A percentile compares a stretch with the other conserved stretches of the same genome.
Conservation (phyloP, 2,797 vertebrate genomes). For the Cetoscarus ocellatus region DNA sequence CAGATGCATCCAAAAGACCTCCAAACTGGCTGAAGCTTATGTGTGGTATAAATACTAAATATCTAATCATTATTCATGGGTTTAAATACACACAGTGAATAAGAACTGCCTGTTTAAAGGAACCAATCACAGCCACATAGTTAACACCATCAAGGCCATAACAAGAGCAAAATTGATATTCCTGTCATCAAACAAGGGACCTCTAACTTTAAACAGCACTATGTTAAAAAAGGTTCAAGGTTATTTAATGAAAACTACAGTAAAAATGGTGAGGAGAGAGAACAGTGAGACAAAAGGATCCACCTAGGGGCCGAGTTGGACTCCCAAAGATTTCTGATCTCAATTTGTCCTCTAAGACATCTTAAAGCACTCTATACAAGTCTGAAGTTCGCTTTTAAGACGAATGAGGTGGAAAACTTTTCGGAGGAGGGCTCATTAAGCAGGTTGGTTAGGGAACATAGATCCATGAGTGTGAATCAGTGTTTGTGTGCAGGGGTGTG, state of each 20-base stretch:
- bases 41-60: not conserved
- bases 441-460: constrained; percentile 12
- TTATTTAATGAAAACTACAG: constrained; percentile 14
- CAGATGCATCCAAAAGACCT: not conserved
- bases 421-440: constrained; percentile 4
- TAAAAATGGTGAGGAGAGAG: not conserved
- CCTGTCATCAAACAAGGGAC: not conserved
- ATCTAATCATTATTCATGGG: not conserved
- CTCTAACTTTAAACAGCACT: constrained; percentile 5
- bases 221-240: not conserved
- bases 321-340: constrained; percentile 34
- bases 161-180: constrained; percentile 2
- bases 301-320: constrained; percentile 18
- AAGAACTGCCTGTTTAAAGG: not conserved
- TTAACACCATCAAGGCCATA: constrained; percentile 13
- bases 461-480: constrained; percentile 15
- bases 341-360: constrained; percentile 24
- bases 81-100: not conserved
- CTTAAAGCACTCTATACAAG: not conserved
- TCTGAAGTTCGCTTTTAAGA: constrained; percentile 40
- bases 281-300: constrained; percentile 22
- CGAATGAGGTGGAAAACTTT: constrained; percentile 21
- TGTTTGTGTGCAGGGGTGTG: constrained; percentile 3
- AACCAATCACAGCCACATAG: not conserved
- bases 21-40: not conserved